Percentiles rank a stretch among this genome's conserved stretches.
These are phyloP conservation scores for Chironomus tentans DNA, from an alignment of 2,888 invertebrate genomes.

Conservation along the genomic window DNA sequence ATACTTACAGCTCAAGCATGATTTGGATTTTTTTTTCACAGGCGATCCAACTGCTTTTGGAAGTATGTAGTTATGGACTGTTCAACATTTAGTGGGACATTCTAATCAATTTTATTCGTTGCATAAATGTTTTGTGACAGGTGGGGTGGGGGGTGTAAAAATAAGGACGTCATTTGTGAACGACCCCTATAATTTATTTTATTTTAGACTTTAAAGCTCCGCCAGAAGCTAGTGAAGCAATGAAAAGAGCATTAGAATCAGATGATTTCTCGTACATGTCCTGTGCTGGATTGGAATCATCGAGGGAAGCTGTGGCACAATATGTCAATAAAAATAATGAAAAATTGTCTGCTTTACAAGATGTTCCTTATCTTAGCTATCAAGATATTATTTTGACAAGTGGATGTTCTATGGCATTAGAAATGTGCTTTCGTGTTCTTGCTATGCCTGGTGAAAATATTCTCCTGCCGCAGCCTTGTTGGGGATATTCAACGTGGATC, in stretches of 20 bases:
- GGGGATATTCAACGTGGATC: slow-evolving; percentile 72
- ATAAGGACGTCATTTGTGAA: too few species aligned
- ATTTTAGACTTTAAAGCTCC: slow-evolving; percentile 37
- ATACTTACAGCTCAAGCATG: too few species aligned
- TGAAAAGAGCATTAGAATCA: slow-evolving; percentile 59
- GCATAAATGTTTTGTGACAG: too few species aligned
- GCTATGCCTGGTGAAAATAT: slow-evolving; percentile 88
- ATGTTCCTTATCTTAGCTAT: background rate
- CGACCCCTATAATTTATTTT: too few species aligned
- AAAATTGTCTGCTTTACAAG: slow-evolving; percentile 37
- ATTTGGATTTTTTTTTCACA: slow-evolving; percentile 38
- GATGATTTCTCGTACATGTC: slow-evolving; percentile 77
- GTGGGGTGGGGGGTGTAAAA: too few species aligned
- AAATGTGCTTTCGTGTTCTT: slow-evolving; percentile 80
- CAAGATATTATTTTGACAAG: slow-evolving; percentile 86
- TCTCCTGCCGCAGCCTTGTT: slow-evolving; percentile 80
- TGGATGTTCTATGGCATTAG: slow-evolving; percentile 92
- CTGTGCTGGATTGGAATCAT: slow-evolving; percentile 64
- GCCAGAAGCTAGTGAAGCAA: slow-evolving; percentile 52
- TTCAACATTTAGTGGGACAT: too few species aligned
- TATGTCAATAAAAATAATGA: slow-evolving; percentile 61
- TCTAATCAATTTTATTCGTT: too few species aligned
- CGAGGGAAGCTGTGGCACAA: slow-evolving; percentile 76
- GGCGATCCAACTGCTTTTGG: slow-evolving; percentile 96
- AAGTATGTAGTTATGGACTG: slow-evolving; percentile 40